A percentile compares a stretch with the other conserved stretches of the same genome.
These are phyloP conservation scores for Copidosoma floridanum DNA, from an alignment of 1,140 invertebrate species.

Conservation along the genomic window DNA sequence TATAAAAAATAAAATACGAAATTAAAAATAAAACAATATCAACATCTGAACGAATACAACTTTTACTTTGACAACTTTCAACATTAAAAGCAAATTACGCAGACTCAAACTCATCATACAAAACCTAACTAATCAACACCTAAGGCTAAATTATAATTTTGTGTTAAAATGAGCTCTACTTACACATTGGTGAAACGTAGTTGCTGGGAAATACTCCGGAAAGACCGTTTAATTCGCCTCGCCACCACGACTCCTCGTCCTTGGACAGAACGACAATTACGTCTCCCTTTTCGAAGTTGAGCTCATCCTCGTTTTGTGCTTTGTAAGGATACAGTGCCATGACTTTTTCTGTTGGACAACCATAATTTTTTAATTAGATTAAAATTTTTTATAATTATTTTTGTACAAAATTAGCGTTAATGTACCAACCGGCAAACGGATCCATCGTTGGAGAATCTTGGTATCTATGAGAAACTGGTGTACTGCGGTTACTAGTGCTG, in stretches of 20 bases:
- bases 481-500: constrained; percentile 69
- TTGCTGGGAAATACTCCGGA: constrained; percentile 90
- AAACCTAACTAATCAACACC: constrained; percentile 21
- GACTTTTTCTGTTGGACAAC: constrained; percentile 73
- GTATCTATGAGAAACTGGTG: constrained; percentile 68
- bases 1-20: background rate
- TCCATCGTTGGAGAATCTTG: constrained; percentile 53
- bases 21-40: constrained; percentile 3
- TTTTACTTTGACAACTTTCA: background rate
- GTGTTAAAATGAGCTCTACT: constrained; percentile 47
- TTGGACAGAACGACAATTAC: constrained; percentile 88
- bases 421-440: constrained; percentile 50
- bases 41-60: too few species aligned
- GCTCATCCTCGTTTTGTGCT: constrained; percentile 90
- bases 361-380: constrained; percentile 20
- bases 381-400: too few species aligned
- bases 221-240: constrained; percentile 84
- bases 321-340: constrained; percentile 90
- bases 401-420: too few species aligned
- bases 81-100: constrained; percentile 22
- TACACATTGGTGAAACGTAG: constrained; percentile 75
- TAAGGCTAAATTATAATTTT: constrained; percentile 10
- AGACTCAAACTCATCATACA: constrained; percentile 21
- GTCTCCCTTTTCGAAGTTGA: constrained; percentile 91
- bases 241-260: constrained; percentile 95